Percentiles rank a stretch among this genome's conserved stretches.
Conservation (phyloP, 2,797 vertebrate species). For the Pipistrellus pygmaeus region DNA sequence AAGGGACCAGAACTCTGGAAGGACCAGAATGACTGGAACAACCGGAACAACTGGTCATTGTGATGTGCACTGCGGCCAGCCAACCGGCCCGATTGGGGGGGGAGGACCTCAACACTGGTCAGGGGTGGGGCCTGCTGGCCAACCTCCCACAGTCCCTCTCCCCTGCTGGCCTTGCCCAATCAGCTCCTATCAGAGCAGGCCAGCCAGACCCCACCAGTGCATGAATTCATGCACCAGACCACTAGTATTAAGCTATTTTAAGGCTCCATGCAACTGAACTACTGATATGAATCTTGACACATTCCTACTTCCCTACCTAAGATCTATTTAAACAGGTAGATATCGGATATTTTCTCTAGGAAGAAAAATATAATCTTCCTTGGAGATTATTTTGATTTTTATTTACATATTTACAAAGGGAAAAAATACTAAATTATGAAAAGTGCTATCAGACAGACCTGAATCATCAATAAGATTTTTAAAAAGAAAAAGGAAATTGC, state of each 20-base stretch:
- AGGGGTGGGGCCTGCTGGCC: no score
- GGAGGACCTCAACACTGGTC: no score
- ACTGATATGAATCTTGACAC: slow-evolving; percentile 86
- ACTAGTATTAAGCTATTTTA: slow-evolving; percentile 87
- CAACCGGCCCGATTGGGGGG: no score
- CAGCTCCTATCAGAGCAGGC: no score
- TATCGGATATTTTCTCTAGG: slow-evolving; percentile 70
- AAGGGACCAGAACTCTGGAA: no score
- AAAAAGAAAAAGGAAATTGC: neutral
- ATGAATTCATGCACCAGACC: no score
- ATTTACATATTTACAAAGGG: neutral
- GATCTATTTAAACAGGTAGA: slow-evolving; percentile 87
- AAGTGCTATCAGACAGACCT: neutral
- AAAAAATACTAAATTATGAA: neutral
- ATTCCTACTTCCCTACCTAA: slow-evolving; percentile 86
- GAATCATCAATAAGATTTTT: neutral
- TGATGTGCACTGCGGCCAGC: no score
- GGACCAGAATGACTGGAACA: no score
- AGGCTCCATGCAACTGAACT: slow-evolving; percentile 86
- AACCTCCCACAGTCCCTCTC: no score
- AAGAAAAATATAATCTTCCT: neutral
- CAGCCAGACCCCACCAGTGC: no score
- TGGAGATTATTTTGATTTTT: neutral
- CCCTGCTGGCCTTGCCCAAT: no score
- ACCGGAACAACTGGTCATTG: no score